Base-by-base conservation (phyloP, 1,140 invertebrate species). In the Zaprionus lachaisei region DNA sequence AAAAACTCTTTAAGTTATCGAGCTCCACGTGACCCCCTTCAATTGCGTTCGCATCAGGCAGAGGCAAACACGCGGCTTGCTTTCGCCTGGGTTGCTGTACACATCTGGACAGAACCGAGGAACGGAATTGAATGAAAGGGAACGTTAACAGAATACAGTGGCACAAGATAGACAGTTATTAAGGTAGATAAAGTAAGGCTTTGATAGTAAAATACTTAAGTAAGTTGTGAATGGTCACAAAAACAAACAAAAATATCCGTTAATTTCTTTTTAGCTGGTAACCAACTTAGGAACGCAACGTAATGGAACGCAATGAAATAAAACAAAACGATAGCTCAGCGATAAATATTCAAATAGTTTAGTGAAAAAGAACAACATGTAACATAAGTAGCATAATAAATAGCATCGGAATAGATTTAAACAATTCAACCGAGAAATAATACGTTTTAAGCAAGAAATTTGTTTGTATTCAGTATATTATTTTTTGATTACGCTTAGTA, bases 81-180 rank as follows among this genome's bases (percentile, higher is more conserved):
- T 14, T 20, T 63, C 57, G 66, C 60, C 56, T 31, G 47, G 14
- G 49, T 49, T 67, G 38, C 47, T 38, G 41, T 47, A n/a, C 22
- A 71, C 31, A 31, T 37, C 31, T 51, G 26, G 14, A 68, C 31
- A 26, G 41, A 73, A 83, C 67, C 24, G 62, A 22, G 41, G 22
- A 74, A 74, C 61, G 34, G 65, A 75, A 77, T 63, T 65, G n/a
- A 70, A 70, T 49, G 65, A 31, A 61, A 61, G 22, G 61, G 20
- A 64, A 64, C 60, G 54, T 38, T 63, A 74, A 74, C 58, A 70
- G 28, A 70, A 74, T 37, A 61, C 71, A 60, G 56, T 73, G 65
- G 57, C 34, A 62, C 38, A 84, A 80, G 22, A 56, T 55, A 80
- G 67, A 75, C 81, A 58, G 79, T 65, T 74, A 70, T 26, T 17